Evolutionary conservation across 2,888 invertebrate species (phyloP).

Genomic region (Seira musarum): DNA sequence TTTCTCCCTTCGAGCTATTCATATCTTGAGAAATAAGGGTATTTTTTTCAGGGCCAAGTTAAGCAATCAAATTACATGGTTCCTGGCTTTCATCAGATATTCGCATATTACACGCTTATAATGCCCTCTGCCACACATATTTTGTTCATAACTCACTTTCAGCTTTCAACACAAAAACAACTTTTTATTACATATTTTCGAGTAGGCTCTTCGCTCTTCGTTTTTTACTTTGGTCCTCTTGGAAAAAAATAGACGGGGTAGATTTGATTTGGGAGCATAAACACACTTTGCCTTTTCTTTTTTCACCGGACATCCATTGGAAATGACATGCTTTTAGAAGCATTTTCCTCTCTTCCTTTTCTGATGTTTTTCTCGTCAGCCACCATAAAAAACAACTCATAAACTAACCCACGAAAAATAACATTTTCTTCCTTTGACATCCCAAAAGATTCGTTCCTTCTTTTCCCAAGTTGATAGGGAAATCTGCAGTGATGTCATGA

Average conservation of each 20-base stretch:
- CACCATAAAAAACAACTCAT: conserved; percentile 48
- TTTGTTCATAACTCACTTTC: conserved; percentile 38
- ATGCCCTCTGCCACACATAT: not conserved
- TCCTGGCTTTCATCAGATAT: conserved; percentile 49
- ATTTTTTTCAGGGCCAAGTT: conserved; percentile 31
- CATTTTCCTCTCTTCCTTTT: conserved; percentile 10
- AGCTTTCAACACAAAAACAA: conserved; percentile 22
- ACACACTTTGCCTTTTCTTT: not conserved
- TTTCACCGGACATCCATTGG: conserved; percentile 32
- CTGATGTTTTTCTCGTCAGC: conserved; percentile 28
- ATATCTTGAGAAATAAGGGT: not conserved
- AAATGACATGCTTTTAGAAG: conserved; percentile 56
- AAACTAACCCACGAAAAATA: conserved; percentile 53
- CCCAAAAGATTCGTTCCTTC: too few species aligned
- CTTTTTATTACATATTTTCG: not conserved
- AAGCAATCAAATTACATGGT: conserved; percentile 57
- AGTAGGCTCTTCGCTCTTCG: too few species aligned
- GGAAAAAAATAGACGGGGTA: not conserved
- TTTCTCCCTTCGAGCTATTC: not conserved
- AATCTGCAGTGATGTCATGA: too few species aligned
- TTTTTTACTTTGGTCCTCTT: too few species aligned
- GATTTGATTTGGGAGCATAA: conserved; percentile 6
- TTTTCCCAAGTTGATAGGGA: too few species aligned
- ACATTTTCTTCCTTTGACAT: conserved; percentile 52
- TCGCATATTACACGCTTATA: conserved; percentile 18